phyloP scores from a whole-genome alignment of 2,113 vertebrate genomes.

The Vicugna pacos region DNA sequence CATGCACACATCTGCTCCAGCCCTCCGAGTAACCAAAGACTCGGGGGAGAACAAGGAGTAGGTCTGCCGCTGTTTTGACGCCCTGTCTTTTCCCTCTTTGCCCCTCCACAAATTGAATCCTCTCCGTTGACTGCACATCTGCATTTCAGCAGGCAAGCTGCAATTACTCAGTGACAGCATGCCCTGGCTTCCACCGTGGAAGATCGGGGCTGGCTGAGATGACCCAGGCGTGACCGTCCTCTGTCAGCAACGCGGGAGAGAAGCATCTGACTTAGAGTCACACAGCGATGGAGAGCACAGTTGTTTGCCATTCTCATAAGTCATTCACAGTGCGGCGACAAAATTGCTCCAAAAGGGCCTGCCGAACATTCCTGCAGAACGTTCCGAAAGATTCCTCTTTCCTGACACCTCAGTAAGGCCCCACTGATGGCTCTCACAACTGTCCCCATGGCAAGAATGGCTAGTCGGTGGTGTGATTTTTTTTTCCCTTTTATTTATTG shows the following conservation, averaged over 20 bases:
- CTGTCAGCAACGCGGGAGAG: not conserved
- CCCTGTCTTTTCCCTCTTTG: not conserved
- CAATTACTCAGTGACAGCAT: constrained; percentile 34
- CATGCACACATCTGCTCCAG: not conserved
- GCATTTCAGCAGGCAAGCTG: not conserved
- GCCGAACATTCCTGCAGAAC: not conserved
- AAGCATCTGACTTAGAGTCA: constrained; percentile 38
- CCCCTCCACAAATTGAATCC: constrained; percentile 13
- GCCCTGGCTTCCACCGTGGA: not conserved
- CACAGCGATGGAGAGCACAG: not conserved
- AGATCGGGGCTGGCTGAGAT: not conserved
- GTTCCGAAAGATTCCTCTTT: not conserved
- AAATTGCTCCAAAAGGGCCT: not conserved
- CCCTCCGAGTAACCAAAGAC: not conserved
- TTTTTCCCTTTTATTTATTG: not conserved
- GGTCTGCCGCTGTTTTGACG: not conserved
- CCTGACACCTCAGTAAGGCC: fast-evolving
- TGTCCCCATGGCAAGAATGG: not conserved
- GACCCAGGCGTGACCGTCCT: not conserved
- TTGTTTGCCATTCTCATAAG: not conserved
- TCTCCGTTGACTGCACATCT: constrained; percentile 38
- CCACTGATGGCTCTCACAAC: not conserved
- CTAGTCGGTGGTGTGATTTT: not conserved
- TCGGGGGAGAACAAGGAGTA: not conserved
- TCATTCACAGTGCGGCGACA: not conserved